Conservation (phyloP, 1,140 invertebrate genomes). For the Aphidius gifuensis region DNA sequence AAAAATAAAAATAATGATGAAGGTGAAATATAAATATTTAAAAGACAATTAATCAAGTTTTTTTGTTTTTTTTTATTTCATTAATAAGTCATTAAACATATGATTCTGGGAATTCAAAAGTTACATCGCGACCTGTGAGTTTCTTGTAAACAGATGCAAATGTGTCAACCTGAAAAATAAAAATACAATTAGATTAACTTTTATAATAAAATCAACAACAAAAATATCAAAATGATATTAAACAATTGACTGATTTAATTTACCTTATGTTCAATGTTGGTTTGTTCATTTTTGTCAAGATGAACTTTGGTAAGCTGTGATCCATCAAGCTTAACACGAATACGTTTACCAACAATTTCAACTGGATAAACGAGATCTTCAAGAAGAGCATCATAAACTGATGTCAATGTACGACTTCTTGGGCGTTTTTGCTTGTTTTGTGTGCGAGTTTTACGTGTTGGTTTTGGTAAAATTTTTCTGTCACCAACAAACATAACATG, state of each 20-base stretch:
- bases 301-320: conserved; percentile 97
- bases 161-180: conserved; percentile 84
- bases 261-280: conserved; percentile 99
- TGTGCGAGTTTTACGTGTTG: conserved; percentile 89
- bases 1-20: too few species aligned
- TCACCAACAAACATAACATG: conserved; percentile 98
- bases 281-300: conserved; percentile 97
- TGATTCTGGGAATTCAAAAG: conserved; percentile 98
- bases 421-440: conserved; percentile 98
- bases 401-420: conserved; percentile 89
- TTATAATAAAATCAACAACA: background rate
- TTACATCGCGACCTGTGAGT: conserved; percentile 96
- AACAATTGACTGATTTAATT: conserved; percentile 27
- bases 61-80: conserved; percentile 14
- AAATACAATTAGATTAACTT: conserved; percentile 22
- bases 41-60: conserved; percentile 1
- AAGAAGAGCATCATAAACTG: conserved; percentile 95
- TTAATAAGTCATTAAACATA: conserved; percentile 73
- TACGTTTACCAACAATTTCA: conserved; percentile 98
- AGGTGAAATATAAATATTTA: too few species aligned
- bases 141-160: conserved; percentile 99
- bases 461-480: conserved; percentile 96
- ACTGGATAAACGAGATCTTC: conserved; percentile 98
- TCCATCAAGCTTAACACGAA: conserved; percentile 93
- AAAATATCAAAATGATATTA: background rate